Base-by-base conservation (phyloP, 2,888 invertebrate genomes). In the Dilophus febrilis region DNA sequence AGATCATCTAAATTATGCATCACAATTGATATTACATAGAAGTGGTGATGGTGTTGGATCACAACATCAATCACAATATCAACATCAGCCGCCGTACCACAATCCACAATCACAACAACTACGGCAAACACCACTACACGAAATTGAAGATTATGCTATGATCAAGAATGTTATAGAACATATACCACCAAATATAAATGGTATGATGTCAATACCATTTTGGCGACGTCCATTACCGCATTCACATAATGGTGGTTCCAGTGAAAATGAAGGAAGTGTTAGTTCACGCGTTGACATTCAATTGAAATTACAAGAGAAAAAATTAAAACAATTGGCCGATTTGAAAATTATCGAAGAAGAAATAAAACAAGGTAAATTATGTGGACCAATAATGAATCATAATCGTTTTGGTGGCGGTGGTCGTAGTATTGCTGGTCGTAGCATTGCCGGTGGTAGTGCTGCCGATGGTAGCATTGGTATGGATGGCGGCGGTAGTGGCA, bases 231-330 rank as follows among this genome's bases (percentile, higher is more conserved):
- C 83, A 1, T 58, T 80, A 12, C 76, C 78, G 1, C 68, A 69
- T 5, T 62, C 67, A 0, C 70, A 71, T 46, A 64, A 55, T 30
- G 72, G 73, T 35, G 72, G 72, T 0, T 75, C 77, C 12, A 79
- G 77, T 51, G 82, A 81, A 57, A 80, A 77, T 58, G 83, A 83
- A 53, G 75, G 76, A 1, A 79, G 77, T 29, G 77, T 76, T 50
- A 74, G 78, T 1, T 80, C 82, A 7, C 69, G 82, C 11, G 80
- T 85, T 27, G 84, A 86, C 56, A 87, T 87, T 44, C 82, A 84
- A 45, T 84, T 85, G 50, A 87, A 87, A 55, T 64, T 87, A 1
- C 81, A 84, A 53, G 86, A 86, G 55, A 87, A 88, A 55, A 86
- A 86, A 51, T 82, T 84, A 51, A 85, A 87, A 47, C 87, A 88